These are phyloP conservation scores for Sarcophaga bullata DNA, from an alignment of 1,140 invertebrate genomes.

Conservation along the genomic window DNA sequence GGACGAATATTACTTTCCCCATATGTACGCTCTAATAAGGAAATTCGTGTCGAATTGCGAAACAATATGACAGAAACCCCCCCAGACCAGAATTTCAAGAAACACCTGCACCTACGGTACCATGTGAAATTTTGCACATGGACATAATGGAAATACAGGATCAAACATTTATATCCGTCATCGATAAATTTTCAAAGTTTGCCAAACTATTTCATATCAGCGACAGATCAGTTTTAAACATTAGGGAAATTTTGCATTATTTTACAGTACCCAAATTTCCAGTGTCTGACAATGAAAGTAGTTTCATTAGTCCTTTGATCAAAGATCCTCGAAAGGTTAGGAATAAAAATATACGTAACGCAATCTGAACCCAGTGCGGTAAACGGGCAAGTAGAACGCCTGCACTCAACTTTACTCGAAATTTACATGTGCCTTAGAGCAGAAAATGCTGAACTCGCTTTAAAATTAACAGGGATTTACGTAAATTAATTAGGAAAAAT, in stretches of 20 bases:
- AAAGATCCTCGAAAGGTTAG: slow-evolving; percentile 22
- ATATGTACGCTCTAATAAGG: slow-evolving; percentile 44
- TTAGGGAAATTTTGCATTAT: too few species aligned
- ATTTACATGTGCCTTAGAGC: neutral
- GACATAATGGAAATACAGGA: too few species aligned
- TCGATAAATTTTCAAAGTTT: too few species aligned
- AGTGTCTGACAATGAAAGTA: too few species aligned
- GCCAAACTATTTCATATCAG: too few species aligned
- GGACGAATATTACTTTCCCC: slow-evolving; percentile 48
- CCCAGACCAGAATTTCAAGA: too few species aligned
- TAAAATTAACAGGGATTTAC: neutral
- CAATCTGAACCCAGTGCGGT: neutral
- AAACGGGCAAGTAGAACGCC: neutral
- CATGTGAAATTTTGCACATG: too few species aligned
- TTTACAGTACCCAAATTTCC: too few species aligned
- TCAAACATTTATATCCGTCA: too few species aligned
- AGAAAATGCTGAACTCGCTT: neutral
- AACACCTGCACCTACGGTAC: too few species aligned
- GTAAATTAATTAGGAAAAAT: neutral
- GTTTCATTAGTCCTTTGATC: too few species aligned
- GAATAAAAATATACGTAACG: neutral
- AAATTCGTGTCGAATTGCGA: slow-evolving; percentile 43
- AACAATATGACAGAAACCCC: slow-evolving; percentile 44
- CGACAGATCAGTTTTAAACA: too few species aligned
- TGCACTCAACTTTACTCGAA: neutral